These are phyloP conservation scores for Prunella himalayana DNA, from an alignment of 2,113 vertebrate species.

Conservation along the genomic window DNA sequence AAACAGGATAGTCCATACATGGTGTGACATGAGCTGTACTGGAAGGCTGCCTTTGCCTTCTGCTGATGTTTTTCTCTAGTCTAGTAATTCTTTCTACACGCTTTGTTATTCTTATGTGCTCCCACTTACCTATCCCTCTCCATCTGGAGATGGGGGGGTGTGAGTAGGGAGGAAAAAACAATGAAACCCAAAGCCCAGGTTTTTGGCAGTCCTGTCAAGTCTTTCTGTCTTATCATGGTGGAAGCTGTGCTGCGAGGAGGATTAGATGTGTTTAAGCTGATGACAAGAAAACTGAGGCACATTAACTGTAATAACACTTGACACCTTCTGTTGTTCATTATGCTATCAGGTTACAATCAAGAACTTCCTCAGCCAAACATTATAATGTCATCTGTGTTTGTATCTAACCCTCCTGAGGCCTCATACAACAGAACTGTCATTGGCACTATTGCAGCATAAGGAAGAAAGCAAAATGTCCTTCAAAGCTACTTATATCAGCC, in stretches of 20 bases:
- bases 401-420: background rate
- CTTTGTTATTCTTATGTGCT: conserved; percentile 22
- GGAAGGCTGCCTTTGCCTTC: conserved; percentile 51
- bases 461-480: background rate
- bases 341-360: background rate
- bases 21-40: conserved; percentile 28
- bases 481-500: background rate
- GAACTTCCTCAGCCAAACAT: background rate
- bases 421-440: background rate
- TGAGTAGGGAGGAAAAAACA: background rate
- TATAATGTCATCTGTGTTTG: background rate
- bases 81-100: conserved; percentile 1
- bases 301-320: conserved; percentile 41
- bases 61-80: conserved; percentile 51
- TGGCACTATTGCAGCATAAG: background rate
- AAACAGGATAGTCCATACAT: background rate
- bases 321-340: conserved; percentile 24
- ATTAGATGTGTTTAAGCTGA: conserved; percentile 19
- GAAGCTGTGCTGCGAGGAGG: background rate
- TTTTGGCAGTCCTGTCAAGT: background rate
- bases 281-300: conserved; percentile 40
- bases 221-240: background rate
- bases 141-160: background rate
- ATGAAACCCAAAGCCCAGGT: background rate
- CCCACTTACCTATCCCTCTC: conserved; percentile 4